These are phyloP conservation scores for Esox masquinongy DNA, from an alignment of 2,797 vertebrate genomes.

Conservation along the genomic window DNA sequence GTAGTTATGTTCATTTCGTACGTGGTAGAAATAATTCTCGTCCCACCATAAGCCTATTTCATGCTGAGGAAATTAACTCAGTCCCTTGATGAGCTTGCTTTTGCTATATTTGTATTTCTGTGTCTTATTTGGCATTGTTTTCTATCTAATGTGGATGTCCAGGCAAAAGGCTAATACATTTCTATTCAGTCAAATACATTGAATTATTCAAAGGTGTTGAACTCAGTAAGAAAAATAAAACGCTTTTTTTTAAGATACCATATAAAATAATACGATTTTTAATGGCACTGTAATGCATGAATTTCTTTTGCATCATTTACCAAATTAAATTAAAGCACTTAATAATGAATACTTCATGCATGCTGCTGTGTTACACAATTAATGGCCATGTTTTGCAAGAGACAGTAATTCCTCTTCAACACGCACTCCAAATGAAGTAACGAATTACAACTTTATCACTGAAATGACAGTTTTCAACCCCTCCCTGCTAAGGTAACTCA, in stretches of 20 bases:
- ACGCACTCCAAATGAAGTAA: slow-evolving; percentile 22
- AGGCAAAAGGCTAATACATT: not conserved
- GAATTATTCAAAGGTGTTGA: slow-evolving; percentile 5
- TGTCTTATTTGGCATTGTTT: not conserved
- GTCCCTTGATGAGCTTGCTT: not conserved
- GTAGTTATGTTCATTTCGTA: not conserved
- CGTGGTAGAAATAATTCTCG: not conserved
- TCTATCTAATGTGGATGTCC: not conserved
- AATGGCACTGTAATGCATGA: not conserved
- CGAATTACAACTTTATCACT: slow-evolving; percentile 20
- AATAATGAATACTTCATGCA: slow-evolving; percentile 1
- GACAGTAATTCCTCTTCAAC: not conserved
- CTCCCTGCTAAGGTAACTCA: not conserved
- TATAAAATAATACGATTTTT: not conserved
- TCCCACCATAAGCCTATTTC: not conserved
- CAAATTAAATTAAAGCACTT: slow-evolving; percentile 18
- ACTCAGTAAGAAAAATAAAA: not conserved
- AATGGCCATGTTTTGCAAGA: not conserved
- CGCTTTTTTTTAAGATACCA: not conserved
- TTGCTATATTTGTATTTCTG: not conserved
- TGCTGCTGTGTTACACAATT: not conserved
- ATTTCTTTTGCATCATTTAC: not conserved
- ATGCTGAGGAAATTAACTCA: not conserved
- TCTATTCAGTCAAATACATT: not conserved
- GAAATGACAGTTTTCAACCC: slow-evolving; percentile 7